phyloP scores from a whole-genome alignment of 2,888 invertebrate species.

The Ophonus ardosiacus region DNA sequence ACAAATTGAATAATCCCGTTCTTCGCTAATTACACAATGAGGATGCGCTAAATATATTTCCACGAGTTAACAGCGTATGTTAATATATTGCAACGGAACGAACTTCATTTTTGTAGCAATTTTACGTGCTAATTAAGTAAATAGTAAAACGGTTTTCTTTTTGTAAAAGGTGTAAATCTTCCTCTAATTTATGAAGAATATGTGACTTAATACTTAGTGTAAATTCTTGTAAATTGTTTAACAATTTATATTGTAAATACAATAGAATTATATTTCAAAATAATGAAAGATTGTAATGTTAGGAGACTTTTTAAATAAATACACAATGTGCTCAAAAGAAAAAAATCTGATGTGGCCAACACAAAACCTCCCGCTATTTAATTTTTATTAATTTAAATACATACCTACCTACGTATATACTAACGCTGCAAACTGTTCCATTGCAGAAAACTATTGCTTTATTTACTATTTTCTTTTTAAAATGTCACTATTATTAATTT shows the following conservation, averaged over 20 bases:
- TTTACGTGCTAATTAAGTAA: background rate
- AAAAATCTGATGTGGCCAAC: no score
- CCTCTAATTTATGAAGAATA: background rate
- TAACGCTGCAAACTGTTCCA: no score
- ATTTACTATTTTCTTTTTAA: no score
- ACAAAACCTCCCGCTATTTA: no score
- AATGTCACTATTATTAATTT: no score
- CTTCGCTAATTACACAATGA: constrained; percentile 14
- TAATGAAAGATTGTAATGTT: no score
- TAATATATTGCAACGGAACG: background rate
- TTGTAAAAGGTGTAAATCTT: background rate
- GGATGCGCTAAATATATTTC: constrained; percentile 1
- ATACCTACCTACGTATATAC: no score
- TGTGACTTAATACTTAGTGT: background rate
- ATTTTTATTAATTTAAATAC: no score
- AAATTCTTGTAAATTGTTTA: background rate
- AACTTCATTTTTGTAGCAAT: background rate
- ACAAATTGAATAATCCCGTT: constrained; percentile 48
- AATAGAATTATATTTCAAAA: background rate
- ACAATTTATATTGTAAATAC: background rate
- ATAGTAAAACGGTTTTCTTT: background rate
- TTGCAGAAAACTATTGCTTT: no score
- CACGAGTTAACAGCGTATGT: background rate
- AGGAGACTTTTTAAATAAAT: no score
- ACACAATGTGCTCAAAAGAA: no score